Conservation (phyloP, 1,140 invertebrate genomes). For the Leptonema lineaticorne region DNA sequence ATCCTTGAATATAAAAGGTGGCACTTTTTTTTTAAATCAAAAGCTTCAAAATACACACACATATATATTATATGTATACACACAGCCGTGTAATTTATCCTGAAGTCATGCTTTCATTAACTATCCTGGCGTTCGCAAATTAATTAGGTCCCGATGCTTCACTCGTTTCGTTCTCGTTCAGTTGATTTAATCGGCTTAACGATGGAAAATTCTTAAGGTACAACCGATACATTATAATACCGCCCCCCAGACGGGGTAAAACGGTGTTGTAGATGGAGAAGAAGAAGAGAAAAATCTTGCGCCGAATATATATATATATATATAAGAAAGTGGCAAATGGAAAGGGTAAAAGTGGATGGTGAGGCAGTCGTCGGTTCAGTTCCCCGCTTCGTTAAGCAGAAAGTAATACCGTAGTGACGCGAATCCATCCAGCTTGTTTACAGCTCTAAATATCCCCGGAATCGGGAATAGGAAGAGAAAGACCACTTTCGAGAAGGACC, state of each 20-base stretch:
- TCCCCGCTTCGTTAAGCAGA: conserved; percentile 25
- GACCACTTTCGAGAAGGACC: neutral
- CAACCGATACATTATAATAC: conserved; percentile 41
- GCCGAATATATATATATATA: too few species aligned
- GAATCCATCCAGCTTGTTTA: conserved; percentile 28
- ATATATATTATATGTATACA: too few species aligned
- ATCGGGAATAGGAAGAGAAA: neutral
- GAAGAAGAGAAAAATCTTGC: too few species aligned
- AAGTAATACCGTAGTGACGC: conserved; percentile 26
- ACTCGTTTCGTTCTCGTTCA: conserved; percentile 34
- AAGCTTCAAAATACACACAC: too few species aligned
- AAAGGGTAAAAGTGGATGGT: neutral
- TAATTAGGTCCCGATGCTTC: conserved; percentile 37
- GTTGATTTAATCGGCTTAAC: conserved; percentile 41
- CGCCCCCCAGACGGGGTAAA: neutral
- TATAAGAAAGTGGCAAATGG: neutral
- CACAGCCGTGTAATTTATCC: too few species aligned
- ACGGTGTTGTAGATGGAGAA: too few species aligned
- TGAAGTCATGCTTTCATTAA: neutral
- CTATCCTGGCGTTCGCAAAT: conserved; percentile 23
- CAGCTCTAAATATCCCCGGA: conserved; percentile 24
- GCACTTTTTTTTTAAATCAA: too few species aligned
- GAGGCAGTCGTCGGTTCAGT: neutral
- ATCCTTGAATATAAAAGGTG: too few species aligned
- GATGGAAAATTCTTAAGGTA: conserved; percentile 36